Evolutionary conservation across 2,113 vertebrate species (phyloP), one percentile per base, ranked within the genome.

Genomic region (Phalacrocorax aristotelis): DNA sequence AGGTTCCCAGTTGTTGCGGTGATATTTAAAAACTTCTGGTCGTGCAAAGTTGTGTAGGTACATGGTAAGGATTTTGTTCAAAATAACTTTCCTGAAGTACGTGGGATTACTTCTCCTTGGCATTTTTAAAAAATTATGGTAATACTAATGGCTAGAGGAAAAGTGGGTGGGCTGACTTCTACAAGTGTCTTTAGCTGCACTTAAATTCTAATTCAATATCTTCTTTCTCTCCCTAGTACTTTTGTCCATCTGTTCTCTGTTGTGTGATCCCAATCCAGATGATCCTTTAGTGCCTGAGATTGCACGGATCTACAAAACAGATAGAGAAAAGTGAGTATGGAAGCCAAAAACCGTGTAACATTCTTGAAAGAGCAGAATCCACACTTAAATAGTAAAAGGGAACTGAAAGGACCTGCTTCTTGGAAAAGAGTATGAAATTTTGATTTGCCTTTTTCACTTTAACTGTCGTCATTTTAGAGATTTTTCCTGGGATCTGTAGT

Each of bases 301-400:
- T 98, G 99, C 99, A 98, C 99, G 99, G 98, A 99, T 99, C 99
- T 99, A 99, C 99, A 99, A 99, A 99, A 99, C 99, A 99, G 99
- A 99, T 99, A 99, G 99, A 99, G 99, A 99, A 99, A 99, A 99
- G 99, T 99, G 96, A 98, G 99, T 98, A 98, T 97, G 92, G 62
- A 95, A 85, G 88, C 51, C 51, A 93, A 79, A 90, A 11, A 27
- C 2, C 5, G 1, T 20, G 34, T 38, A 30, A 52, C 0, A 0
- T 51, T 69, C 19, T 21, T 55, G 29, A 42, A 19, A 58, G 62
- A 58, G 65, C 36, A 82, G 58, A 83, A 25, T 27, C 48, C 25
- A 10, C 54, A 9, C 60, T 77, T 52, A 10, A 76, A 27, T 32
- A 52, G 17, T 14, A 34, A 52, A 32, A 60, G 68, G 71, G 61